Conservation (phyloP, 2,888 invertebrate species). For the Syrista parreyssii region DNA sequence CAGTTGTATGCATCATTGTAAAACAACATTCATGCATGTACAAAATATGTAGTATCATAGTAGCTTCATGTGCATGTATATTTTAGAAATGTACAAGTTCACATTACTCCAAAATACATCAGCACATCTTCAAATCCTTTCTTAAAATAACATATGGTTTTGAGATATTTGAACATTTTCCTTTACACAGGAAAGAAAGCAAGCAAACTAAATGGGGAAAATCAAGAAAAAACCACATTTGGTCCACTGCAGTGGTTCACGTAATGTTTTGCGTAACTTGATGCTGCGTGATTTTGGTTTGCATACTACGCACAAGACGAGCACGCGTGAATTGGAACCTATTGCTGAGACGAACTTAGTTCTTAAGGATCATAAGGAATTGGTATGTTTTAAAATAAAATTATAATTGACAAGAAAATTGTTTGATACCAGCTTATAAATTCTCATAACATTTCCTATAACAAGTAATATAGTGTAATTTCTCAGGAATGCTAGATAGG, state of each 20-base stretch:
- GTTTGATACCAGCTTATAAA: background rate
- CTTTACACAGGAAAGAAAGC: background rate
- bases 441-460: background rate
- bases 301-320: conserved; percentile 54
- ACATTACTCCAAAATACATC: background rate
- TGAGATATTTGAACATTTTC: background rate
- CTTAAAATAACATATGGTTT: background rate
- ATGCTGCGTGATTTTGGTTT: conserved; percentile 57
- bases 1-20: background rate
- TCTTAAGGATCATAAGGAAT: conserved; percentile 71
- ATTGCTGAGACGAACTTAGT: conserved; percentile 76
- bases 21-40: background rate
- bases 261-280: conserved; percentile 53
- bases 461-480: background rate
- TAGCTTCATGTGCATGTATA: background rate
- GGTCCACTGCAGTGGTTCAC: conserved; percentile 36
- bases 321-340: conserved; percentile 70
- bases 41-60: too few species aligned
- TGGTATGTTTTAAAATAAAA: conserved; percentile 66
- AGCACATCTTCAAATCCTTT: background rate
- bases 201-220: conserved; percentile 40
- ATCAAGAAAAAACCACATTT: conserved; percentile 38
- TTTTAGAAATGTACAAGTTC: background rate
- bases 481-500: background rate
- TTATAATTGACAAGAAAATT: background rate